Evolutionary conservation across 2,797 vertebrate genomes (phyloP), one percentile per base, ranked within the genome.

Genomic region (Cuniculus paca): DNA sequence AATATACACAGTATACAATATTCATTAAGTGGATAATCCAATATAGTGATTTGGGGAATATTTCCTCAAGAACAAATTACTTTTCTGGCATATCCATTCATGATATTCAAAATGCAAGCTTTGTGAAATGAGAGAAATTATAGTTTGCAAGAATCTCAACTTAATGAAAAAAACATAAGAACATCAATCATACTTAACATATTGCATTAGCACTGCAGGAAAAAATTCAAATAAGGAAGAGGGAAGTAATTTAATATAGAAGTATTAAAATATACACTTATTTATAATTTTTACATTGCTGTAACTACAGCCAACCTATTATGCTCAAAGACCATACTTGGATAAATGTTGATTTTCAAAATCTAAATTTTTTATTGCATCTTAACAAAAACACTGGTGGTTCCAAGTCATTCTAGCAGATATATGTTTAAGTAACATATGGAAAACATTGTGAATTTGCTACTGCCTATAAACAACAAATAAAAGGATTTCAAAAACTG

Each of bases 51-150:
- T 50, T 92, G 19, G 31, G 20, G 36, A 79, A 85, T 1, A 1
- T 85, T 48, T 88, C 81, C 13, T 83, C 28, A 77, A 52, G 14
- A 63, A 83, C 28, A 90, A 45, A 56, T 82, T 89, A 54, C 5
- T 36, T 65, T 94, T 85, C 58, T 79, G 7, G 34, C 2, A 11
- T 68, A 50, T 26, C 5, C 20, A 81, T 31, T 78, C 31, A 56
- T 20, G 94, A n/a, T 13, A 63, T 90, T 50, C 13, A 56, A 72
- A 93, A 75, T 42, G 1, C 5, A 56, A 86, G 6, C 3, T 83
- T 90, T 86, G n/a, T 84, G 60, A 97, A 83, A 83, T 60, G 22
- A 36, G 52, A 54, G 3, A 92, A 90, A 81, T 39, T 0, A 48
- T n/a, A 48, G 20, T 88, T 89, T 87, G 9, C 24, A 88, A 58